Conservation (phyloP, 2,888 invertebrate genomes). For the Choreutis nemorana region DNA sequence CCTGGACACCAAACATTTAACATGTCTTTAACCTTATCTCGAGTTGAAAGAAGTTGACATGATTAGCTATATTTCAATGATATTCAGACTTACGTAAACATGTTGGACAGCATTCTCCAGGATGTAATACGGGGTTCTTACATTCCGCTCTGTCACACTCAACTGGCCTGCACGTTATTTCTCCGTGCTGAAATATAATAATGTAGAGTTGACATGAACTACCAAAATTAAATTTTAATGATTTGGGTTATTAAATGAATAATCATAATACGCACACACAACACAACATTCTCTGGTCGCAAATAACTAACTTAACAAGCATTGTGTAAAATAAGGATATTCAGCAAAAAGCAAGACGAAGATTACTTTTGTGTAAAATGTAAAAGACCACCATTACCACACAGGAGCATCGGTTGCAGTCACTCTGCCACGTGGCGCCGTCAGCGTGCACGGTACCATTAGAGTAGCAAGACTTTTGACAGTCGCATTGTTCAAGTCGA, state of each 20-base stretch:
- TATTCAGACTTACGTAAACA: constrained; percentile 79
- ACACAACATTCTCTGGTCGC: too few species aligned
- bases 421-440: constrained; percentile 84
- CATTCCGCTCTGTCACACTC: constrained; percentile 81
- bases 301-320: too few species aligned
- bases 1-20: too few species aligned
- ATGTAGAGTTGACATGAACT: too few species aligned
- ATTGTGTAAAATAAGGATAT: background rate
- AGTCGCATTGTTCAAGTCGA: constrained; percentile 88
- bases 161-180: constrained; percentile 82
- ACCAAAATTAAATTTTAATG: too few species aligned
- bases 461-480: constrained; percentile 85
- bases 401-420: constrained; percentile 89
- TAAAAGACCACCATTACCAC: constrained; percentile 68
- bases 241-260: too few species aligned
- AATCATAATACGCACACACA: too few species aligned
- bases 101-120: constrained; percentile 85
- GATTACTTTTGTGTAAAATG: too few species aligned
- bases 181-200: constrained; percentile 80
- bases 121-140: constrained; percentile 80
- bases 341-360: background rate
- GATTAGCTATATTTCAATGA: constrained; percentile 5
- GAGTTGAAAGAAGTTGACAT: background rate
- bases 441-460: constrained; percentile 84
- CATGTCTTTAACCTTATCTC: background rate